Evolutionary conservation across 1,140 invertebrate genomes (phyloP).

Genomic region (Trachymyrmex septentrionalis): DNA sequence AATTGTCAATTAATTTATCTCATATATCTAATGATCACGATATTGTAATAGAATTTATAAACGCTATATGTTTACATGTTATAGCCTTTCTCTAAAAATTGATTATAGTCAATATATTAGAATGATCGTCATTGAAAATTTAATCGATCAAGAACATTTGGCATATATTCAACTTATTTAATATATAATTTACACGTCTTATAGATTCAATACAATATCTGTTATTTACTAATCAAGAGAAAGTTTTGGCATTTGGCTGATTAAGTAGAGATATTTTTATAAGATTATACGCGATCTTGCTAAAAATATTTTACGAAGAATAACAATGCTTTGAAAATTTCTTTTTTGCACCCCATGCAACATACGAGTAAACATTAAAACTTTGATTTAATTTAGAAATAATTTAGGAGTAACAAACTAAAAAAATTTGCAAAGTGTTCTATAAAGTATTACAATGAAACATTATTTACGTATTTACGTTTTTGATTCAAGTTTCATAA

Average conservation of each 20-base stretch:
- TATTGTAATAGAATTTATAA: slow-evolving; percentile 64
- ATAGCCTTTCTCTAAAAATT: slow-evolving; percentile 49
- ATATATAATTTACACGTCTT: slow-evolving; percentile 23
- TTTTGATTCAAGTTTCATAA: slow-evolving; percentile 45
- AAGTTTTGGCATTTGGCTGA: slow-evolving; percentile 70
- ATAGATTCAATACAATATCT: slow-evolving; percentile 6
- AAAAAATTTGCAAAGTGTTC: slow-evolving; percentile 15
- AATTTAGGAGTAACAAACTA: slow-evolving; percentile 33
- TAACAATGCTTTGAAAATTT: neutral
- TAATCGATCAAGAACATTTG: slow-evolving; percentile 59
- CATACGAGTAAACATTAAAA: slow-evolving; percentile 12
- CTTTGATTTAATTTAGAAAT: slow-evolving; percentile 24
- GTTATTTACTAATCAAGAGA: slow-evolving; percentile 47
- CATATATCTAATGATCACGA: slow-evolving; percentile 72
- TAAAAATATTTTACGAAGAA: neutral
- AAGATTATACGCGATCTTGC: neutral
- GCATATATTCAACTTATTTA: slow-evolving; percentile 58
- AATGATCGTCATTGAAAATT: slow-evolving; percentile 18
- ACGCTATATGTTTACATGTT: slow-evolving; percentile 19
- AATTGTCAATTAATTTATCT: slow-evolving; percentile 54
- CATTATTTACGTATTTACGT: neutral
- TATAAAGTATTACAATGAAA: slow-evolving; percentile 19
- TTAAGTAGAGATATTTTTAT: neutral
- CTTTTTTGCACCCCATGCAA: neutral
- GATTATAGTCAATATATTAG: slow-evolving; percentile 41